Conservation (phyloP, 1,140 invertebrate species). For the Drosophila baimaii region DNA sequence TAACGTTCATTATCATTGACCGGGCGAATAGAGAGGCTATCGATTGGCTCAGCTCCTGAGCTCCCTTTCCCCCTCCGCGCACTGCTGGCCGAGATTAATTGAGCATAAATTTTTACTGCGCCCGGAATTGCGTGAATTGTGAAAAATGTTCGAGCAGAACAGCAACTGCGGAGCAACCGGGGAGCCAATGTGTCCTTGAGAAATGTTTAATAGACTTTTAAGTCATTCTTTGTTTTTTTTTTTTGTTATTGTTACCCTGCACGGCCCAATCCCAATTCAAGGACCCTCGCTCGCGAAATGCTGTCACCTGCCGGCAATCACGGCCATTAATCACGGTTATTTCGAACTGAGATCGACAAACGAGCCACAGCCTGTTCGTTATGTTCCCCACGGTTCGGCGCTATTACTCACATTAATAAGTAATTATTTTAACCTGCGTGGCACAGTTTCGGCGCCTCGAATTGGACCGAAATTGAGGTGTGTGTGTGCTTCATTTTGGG, state of each 20-base stretch:
- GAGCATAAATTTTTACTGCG: slow-evolving; percentile 62
- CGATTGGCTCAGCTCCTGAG: too few species aligned
- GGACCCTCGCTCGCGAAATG: slow-evolving; percentile 19
- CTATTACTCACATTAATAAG: slow-evolving; percentile 51
- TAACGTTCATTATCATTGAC: slow-evolving; percentile 40
- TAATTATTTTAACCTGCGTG: slow-evolving; percentile 34
- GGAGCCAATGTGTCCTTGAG: slow-evolving; percentile 30
- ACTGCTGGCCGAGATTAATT: slow-evolving; percentile 58
- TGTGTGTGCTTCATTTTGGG: slow-evolving; percentile 19
- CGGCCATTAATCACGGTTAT: slow-evolving; percentile 57
- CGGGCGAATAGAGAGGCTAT: slow-evolving; percentile 12
- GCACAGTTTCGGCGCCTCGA: slow-evolving; percentile 12
- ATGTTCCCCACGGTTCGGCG: slow-evolving; percentile 18
- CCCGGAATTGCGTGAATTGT: slow-evolving; percentile 45
- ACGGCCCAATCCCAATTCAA: neutral
- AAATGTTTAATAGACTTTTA: slow-evolving; percentile 63
- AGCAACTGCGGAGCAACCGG: neutral
- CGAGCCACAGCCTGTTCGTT: slow-evolving; percentile 24
- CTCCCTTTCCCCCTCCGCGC: slow-evolving; percentile 2
- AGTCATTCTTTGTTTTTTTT: slow-evolving; percentile 46
- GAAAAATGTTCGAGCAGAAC: slow-evolving; percentile 30
- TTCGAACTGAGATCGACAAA: slow-evolving; percentile 47
- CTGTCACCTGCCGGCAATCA: slow-evolving; percentile 55
- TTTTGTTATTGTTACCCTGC: slow-evolving; percentile 4
- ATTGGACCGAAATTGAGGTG: slow-evolving; percentile 18